phyloP scores from a whole-genome alignment of 2,113 vertebrate genomes.

The Penelope pileata region DNA sequence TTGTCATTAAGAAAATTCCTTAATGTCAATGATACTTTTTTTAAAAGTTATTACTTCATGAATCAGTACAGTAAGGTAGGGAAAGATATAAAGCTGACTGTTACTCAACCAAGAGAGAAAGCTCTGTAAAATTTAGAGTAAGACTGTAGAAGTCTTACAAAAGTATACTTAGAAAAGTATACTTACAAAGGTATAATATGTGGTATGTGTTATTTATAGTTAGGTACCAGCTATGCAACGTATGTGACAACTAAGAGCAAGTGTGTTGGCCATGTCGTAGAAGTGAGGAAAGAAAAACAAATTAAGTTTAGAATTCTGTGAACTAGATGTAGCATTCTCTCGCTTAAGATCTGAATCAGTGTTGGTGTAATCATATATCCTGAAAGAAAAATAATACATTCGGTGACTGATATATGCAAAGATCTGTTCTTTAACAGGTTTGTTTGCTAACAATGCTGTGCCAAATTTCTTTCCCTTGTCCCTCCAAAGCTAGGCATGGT shows the following conservation, averaged over 20 bases:
- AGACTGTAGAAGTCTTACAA: not conserved
- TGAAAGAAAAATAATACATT: not conserved
- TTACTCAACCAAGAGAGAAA: not conserved
- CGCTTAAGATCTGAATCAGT: not conserved
- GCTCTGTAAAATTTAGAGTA: not conserved
- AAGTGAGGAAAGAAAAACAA: not conserved
- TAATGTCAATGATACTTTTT: accelerated
- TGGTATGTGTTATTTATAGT: not conserved
- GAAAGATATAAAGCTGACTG: not conserved
- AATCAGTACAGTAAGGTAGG: not conserved
- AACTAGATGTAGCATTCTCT: not conserved
- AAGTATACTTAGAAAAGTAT: no score
- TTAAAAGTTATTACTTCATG: not conserved
- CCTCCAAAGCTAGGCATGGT: not conserved
- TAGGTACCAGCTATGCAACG: not conserved
- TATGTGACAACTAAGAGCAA: not conserved
- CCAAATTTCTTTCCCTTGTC: not conserved
- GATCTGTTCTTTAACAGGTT: not conserved
- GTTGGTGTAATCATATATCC: not conserved
- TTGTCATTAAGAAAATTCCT: not conserved
- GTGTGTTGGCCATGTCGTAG: not conserved
- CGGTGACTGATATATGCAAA: not conserved
- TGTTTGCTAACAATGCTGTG: not conserved
- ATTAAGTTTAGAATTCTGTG: not conserved
- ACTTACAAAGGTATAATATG: not conserved